Evolutionary conservation across 2,797 vertebrate species (phyloP), one percentile per base, ranked within the genome.

Genomic region (Tiaroga cobitis): DNA sequence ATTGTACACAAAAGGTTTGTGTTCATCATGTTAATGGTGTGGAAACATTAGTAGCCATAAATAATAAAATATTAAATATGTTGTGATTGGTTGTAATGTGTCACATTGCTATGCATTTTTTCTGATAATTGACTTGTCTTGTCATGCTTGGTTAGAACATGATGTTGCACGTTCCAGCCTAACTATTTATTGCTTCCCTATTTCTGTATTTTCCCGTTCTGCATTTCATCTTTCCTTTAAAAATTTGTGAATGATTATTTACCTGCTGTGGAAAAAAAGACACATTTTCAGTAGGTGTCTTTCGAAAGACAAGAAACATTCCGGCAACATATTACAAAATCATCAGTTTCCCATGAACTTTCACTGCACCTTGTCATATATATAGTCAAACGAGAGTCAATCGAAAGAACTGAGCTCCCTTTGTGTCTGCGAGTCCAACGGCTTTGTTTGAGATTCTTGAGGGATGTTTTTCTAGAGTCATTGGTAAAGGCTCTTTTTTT

Each of bases 371-470:
- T 87, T 86, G 81, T 88, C 68, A 87, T 83, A 72, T 39, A 88
- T 83, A 75, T 34, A 88, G 84, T 80, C 81, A 81, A 80, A 75
- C 26, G 8, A 74, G 88, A 89, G 85, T 83, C 26, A 39, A 69
- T 54, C 84, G 56, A 86, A 85, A 72, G 59, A 85, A 85, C 82
- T 80, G 43, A 83, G 76, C 72, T 73, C 49, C 77, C 85, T 75
- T 88, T 88, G 85, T 87, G 79, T 72, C 80, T 77, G 84, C 83
- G 76, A 75, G 34, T 89, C 85, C 81, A 78, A 73, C 73, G 82
- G 85, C 88, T 85, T 87, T 84, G 73, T 88, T 86, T 77, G 29
- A 86, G 82, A 87, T 85, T 89, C 81, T 87, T 72, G 59, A 65
- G 32, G 87, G 59, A 85, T 81, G 39, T 69, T 87, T 87, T 90